These are phyloP conservation scores for Tinea semifulvella DNA, from an alignment of 2,888 invertebrate genomes.

Conservation along the genomic window DNA sequence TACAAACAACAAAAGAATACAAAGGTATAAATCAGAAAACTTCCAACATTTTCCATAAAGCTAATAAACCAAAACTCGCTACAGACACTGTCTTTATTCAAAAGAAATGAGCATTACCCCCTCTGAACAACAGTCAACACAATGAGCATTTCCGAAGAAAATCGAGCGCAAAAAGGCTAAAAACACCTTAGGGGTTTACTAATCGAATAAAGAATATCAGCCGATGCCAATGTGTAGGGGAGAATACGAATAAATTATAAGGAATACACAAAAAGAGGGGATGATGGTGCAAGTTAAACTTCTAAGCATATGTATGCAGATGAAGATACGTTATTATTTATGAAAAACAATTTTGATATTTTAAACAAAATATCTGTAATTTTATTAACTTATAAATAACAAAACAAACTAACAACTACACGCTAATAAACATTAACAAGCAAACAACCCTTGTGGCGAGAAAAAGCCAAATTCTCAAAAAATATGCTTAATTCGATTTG, in stretches of 20 bases:
- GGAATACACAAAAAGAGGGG: conserved; percentile 64
- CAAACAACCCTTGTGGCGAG: too few relatives aligned
- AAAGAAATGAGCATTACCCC: conserved; percentile 63
- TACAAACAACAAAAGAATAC: conserved; percentile 31
- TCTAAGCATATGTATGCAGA: conserved; percentile 45
- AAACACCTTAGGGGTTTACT: conserved; percentile 69
- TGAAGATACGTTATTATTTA: conserved; percentile 9
- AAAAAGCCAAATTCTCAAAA: too few relatives aligned
- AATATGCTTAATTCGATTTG: too few relatives aligned
- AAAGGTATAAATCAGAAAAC: conserved; percentile 6
- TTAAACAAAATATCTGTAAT: neutral
- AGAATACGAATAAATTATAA: conserved; percentile 65
- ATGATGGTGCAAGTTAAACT: conserved; percentile 54
- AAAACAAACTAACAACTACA: neutral
- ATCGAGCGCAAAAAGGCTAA: conserved; percentile 69
- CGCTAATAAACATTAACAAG: too few relatives aligned
- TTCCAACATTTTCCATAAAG: conserved; percentile 8
- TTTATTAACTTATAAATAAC: neutral
- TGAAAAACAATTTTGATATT: neutral
- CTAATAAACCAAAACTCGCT: conserved; percentile 10
- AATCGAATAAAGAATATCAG: conserved; percentile 71
- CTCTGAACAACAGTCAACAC: conserved; percentile 58
- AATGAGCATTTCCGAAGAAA: conserved; percentile 57
- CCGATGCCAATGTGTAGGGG: conserved; percentile 65
- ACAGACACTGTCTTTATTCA: conserved; percentile 53